Conservation (phyloP, 1,140 invertebrate genomes). For the Neodiprion virginianus region DNA sequence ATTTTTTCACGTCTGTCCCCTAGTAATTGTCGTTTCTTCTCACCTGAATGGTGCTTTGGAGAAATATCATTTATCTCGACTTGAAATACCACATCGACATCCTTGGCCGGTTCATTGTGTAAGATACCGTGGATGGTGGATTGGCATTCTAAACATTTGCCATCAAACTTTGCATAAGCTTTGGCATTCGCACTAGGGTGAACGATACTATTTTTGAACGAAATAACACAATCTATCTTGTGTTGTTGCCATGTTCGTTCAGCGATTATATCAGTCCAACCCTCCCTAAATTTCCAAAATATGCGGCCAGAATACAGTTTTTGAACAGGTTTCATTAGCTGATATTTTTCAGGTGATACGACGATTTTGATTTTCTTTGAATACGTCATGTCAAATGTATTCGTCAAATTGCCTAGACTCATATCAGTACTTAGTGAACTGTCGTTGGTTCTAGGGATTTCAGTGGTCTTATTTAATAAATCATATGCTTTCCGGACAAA, state of each 20-base stretch:
- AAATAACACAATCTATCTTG: constrained; percentile 19
- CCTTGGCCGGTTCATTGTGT: constrained; percentile 10
- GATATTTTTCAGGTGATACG: not conserved
- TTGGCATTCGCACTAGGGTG: constrained; percentile 11
- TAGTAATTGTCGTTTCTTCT: constrained; percentile 20
- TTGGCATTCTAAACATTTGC: constrained; percentile 14
- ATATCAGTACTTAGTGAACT: not conserved
- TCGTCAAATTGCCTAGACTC: not conserved
- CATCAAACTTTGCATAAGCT: too few relatives aligned
- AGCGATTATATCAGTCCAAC: constrained; percentile 20
- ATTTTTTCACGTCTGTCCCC: constrained; percentile 7
- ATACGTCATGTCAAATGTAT: not conserved
- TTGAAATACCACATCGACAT: not conserved
- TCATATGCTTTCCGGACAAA: not conserved
- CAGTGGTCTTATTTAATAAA: not conserved
- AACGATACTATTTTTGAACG: constrained; percentile 20
- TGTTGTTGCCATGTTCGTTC: constrained; percentile 15
- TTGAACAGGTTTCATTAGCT: not conserved
- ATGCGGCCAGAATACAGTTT: constrained; percentile 3
- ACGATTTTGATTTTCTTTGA: too few relatives aligned
- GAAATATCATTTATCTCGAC: constrained; percentile 16
- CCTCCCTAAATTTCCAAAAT: not conserved
- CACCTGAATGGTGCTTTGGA: not conserved
- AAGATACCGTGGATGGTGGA: constrained; percentile 7
- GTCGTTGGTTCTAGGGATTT: not conserved